Percentiles rank a stretch among this genome's conserved stretches.
Evolutionary conservation across 2,888 invertebrate genomes (phyloP).

Genomic region (Geophilus truncorum): DNA sequence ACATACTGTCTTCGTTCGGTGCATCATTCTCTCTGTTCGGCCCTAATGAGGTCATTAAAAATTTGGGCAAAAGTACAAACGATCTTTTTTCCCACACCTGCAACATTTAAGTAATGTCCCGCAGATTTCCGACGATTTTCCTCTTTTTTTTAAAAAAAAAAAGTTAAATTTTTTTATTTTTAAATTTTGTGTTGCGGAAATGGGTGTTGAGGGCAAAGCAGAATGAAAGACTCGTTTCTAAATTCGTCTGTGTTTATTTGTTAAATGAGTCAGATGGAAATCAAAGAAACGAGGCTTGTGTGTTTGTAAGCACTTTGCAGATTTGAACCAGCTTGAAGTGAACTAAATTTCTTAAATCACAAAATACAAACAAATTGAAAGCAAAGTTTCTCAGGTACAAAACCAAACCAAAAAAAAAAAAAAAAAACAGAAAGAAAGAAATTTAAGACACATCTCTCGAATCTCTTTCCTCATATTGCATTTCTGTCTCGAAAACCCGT

Average conservation of each 20-base stretch:
- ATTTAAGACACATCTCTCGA: not conserved
- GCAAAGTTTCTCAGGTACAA: too few relatives aligned
- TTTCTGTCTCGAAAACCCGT: too few relatives aligned
- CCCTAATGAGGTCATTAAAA: slow-evolving; percentile 16
- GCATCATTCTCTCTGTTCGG: not conserved
- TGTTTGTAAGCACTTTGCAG: not conserved
- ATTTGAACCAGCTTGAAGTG: not conserved
- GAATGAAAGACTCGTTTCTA: not conserved
- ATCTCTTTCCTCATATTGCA: not conserved
- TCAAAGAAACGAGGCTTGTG: not conserved
- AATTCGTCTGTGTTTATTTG: not conserved
- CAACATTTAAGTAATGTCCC: not conserved
- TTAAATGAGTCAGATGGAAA: not conserved
- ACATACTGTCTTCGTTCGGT: slow-evolving; percentile 16
- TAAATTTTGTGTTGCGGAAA: not conserved
- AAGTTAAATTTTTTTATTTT: not conserved
- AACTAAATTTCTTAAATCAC: too few relatives aligned
- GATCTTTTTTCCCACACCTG: not conserved
- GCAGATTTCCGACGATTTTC: not conserved
- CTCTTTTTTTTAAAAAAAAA: not conserved
- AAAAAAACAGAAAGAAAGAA: not conserved
- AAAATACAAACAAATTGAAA: too few relatives aligned
- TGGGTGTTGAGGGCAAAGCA: not conserved
- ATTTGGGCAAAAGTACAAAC: not conserved
- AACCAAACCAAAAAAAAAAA: not conserved